These are phyloP conservation scores for Pionites leucogaster DNA, from an alignment of 2,113 vertebrate genomes.

Conservation along the genomic window DNA sequence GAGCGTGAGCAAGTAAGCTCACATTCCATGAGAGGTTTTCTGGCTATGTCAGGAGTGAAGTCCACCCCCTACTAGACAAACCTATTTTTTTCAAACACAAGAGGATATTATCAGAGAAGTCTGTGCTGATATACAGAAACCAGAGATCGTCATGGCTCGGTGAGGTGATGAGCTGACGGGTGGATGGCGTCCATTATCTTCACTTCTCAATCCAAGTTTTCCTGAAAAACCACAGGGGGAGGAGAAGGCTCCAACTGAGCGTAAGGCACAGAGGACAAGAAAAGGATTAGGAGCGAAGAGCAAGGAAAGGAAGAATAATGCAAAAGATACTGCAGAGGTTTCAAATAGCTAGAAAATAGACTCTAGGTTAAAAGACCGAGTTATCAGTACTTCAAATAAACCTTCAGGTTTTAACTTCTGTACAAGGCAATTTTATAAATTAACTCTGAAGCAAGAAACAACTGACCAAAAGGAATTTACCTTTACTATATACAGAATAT, in stretches of 20 bases:
- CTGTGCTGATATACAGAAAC: slow-evolving; percentile 71
- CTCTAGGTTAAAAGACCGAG: background rate
- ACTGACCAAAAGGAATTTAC: background rate
- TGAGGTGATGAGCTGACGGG: slow-evolving; percentile 80
- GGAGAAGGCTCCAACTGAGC: slow-evolving; percentile 17
- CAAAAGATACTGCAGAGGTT: background rate
- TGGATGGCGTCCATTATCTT: slow-evolving; percentile 69
- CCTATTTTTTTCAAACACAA: slow-evolving; percentile 56
- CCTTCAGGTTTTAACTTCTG: background rate
- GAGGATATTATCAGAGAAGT: slow-evolving; percentile 66
- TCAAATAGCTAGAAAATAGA: background rate
- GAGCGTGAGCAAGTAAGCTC: background rate
- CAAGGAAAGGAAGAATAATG: background rate
- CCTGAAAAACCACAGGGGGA: slow-evolving; percentile 64
- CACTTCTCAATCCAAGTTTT: slow-evolving; percentile 73
- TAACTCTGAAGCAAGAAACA: background rate
- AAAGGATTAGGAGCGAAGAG: slow-evolving; percentile 12
- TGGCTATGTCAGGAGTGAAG: slow-evolving; percentile 36
- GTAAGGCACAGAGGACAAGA: background rate
- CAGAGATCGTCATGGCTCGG: slow-evolving; percentile 66
- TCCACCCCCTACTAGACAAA: slow-evolving; percentile 40
- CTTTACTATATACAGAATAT: background rate
- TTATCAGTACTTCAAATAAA: background rate
- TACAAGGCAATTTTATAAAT: background rate
- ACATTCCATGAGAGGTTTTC: slow-evolving; percentile 58